A percentile compares a stretch with the other conserved stretches of the same genome.
These are phyloP conservation scores for Aphelocoma californica DNA, from an alignment of 2,797 vertebrate genomes.

Conservation along the genomic window DNA sequence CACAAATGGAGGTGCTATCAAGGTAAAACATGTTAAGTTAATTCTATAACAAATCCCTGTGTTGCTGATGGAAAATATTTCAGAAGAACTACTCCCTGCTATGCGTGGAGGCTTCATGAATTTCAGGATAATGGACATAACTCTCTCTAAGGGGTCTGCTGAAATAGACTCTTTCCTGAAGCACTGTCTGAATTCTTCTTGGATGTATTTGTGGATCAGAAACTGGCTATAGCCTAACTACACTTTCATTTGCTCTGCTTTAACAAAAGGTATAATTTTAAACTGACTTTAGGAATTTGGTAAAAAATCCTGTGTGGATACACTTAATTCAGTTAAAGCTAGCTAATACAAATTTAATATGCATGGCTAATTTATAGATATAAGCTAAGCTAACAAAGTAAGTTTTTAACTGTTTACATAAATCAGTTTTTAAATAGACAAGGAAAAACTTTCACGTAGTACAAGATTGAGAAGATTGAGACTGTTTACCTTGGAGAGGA, in stretches of 20 bases:
- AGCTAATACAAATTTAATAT: conserved; percentile 47
- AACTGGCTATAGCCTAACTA: background rate
- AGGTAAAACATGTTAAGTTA: conserved; percentile 23
- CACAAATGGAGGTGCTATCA: conserved; percentile 1
- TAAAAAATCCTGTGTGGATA: conserved; percentile 24
- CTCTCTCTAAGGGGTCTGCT: background rate
- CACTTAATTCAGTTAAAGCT: conserved; percentile 31
- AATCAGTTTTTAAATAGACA: conserved; percentile 54
- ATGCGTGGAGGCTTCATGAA: background rate
- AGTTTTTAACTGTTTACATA: conserved; percentile 55
- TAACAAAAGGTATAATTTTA: conserved; percentile 19
- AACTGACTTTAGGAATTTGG: background rate
- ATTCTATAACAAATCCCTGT: conserved; percentile 16
- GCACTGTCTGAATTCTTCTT: background rate
- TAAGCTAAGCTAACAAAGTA: conserved; percentile 39
- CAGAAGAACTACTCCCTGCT: background rate
- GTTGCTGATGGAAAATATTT: conserved; percentile 1
- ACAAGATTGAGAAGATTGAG: conserved; percentile 15
- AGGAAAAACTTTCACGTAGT: conserved; percentile 23
- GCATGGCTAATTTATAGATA: conserved; percentile 15
- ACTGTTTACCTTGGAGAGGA: conserved; percentile 51
- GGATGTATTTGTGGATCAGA: background rate
- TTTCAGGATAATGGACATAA: background rate
- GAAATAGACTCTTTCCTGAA: background rate
- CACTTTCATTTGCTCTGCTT: background rate